A percentile compares a stretch with the other conserved stretches of the same genome.
phyloP scores from a whole-genome alignment of 2,888 invertebrate genomes.

The Philhelius pedissequus region DNA sequence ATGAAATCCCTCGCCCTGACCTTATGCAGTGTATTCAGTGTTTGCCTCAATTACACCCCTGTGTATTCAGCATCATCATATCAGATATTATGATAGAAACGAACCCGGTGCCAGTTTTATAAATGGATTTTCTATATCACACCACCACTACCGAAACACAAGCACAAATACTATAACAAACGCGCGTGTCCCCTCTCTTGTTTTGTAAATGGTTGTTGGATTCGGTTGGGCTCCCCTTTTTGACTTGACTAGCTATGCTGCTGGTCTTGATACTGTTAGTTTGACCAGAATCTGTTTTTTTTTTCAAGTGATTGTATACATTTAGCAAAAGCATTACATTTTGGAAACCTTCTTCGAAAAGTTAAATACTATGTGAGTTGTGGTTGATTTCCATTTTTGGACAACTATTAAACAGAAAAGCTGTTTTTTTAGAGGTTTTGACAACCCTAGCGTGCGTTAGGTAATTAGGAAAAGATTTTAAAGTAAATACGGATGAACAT shows the following conservation, averaged over 20 bases:
- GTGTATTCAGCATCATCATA: slow-evolving; percentile 16
- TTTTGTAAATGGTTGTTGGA: background rate
- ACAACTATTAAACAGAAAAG: no score
- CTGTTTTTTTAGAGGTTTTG: no score
- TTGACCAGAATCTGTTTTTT: background rate
- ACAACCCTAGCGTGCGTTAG: no score
- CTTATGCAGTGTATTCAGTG: background rate
- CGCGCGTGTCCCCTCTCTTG: background rate
- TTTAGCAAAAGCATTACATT: no score
- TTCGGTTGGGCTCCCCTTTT: background rate
- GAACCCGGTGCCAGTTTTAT: slow-evolving; percentile 43
- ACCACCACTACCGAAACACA: background rate
- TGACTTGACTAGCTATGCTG: background rate
- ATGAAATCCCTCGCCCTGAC: slow-evolving; percentile 29
- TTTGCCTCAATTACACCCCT: slow-evolving; percentile 50
- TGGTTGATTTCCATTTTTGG: no score
- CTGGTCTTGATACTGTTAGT: background rate
- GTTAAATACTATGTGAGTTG: no score
- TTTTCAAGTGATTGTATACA: background rate
- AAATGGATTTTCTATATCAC: slow-evolving; percentile 61
- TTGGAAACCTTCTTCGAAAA: no score
- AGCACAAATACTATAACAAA: slow-evolving; percentile 8
- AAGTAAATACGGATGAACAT: no score
- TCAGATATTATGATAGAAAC: background rate
- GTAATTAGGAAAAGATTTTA: no score